phyloP scores from a whole-genome alignment of 2,797 vertebrate species.

The Tauraco hartlaubi region DNA sequence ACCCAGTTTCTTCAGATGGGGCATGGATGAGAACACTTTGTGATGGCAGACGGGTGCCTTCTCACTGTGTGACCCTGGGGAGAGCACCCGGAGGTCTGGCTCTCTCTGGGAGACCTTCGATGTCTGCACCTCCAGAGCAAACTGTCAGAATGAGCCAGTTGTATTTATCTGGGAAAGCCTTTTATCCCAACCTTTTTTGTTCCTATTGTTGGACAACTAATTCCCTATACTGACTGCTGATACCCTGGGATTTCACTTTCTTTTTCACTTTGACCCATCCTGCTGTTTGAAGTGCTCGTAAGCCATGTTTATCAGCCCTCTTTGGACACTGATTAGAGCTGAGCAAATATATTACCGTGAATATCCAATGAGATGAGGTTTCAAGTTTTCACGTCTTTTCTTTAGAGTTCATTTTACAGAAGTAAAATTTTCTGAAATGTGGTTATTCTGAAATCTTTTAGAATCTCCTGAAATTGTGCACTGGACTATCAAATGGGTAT shows the following conservation, averaged over 20 bases:
- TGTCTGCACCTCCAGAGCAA: background rate
- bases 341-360: background rate
- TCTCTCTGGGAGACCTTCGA: background rate
- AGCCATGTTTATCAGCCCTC: background rate
- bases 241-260: background rate
- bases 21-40: background rate
- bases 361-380: background rate
- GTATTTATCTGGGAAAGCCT: background rate
- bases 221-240: background rate
- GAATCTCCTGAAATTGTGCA: background rate
- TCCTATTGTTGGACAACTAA: background rate
- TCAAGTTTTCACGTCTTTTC: slow-evolving; percentile 28
- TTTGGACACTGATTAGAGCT: background rate
- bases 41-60: background rate
- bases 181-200: background rate
- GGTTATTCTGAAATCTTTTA: background rate
- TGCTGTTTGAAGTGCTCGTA: background rate
- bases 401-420: background rate
- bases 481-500: background rate
- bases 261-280: slow-evolving; percentile 3
- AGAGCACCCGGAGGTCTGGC: background rate
- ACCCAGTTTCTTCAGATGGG: background rate
- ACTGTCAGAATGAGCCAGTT: background rate
- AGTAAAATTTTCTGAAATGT: background rate
- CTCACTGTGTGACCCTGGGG: background rate